Conservation (phyloP, 2,888 invertebrate genomes). For the Mylabris sibirica region DNA sequence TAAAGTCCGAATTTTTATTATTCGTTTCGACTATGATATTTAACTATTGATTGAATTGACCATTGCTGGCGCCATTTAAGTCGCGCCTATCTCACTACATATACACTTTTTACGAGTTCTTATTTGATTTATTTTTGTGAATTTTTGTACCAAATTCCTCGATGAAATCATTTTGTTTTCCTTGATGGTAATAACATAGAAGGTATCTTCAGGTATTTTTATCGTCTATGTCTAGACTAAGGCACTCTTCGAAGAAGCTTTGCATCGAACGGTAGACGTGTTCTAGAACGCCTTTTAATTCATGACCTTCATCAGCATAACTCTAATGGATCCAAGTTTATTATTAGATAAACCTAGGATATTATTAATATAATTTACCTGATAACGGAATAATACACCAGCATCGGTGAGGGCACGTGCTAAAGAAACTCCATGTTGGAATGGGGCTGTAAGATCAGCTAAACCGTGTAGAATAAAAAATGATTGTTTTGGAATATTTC, state of each 20-base stretch:
- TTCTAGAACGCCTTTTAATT: conserved; percentile 81
- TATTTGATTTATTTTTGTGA: background rate
- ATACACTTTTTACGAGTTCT: conserved; percentile 1
- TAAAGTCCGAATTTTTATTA: conserved; percentile 26
- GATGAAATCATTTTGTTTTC: conserved; percentile 41
- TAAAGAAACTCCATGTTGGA: conserved; percentile 90
- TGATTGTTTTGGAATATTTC: conserved; percentile 86
- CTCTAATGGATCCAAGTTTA: conserved; percentile 67
- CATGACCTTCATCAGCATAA: conserved; percentile 92
- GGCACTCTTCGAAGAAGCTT: conserved; percentile 89
- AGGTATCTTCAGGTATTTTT: conserved; percentile 50
- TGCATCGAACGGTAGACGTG: conserved; percentile 95
- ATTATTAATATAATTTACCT: conserved; percentile 66
- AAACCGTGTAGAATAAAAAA: conserved; percentile 92
- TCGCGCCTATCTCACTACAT: conserved; percentile 12
- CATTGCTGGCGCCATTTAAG: conserved; percentile 7
- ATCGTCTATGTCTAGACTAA: conserved; percentile 83
- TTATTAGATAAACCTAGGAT: background rate
- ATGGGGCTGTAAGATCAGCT: conserved; percentile 91
- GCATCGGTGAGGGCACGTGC: conserved; percentile 87
- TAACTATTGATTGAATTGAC: conserved; percentile 38
- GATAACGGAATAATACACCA: conserved; percentile 89
- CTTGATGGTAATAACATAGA: conserved; percentile 43
- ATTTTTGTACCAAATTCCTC: conserved; percentile 21
- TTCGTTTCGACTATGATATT: conserved; percentile 31